Evolutionary conservation across 2,113 vertebrate species (phyloP).

Genomic region (Sceloporus tristichus): DNA sequence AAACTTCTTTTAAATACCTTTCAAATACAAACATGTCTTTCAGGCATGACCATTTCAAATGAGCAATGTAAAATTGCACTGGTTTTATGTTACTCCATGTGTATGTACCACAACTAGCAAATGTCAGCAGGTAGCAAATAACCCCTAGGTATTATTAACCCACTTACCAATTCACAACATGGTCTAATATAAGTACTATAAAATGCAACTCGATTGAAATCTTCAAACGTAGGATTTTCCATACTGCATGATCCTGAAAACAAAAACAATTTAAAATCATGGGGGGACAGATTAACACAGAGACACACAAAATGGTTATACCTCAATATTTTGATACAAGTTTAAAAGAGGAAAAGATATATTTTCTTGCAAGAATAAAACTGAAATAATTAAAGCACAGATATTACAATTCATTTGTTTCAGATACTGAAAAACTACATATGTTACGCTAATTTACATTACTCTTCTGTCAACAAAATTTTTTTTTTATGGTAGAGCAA

Average conservation of each 20-base stretch:
- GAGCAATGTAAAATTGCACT: background rate
- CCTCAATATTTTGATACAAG: background rate
- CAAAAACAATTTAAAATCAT: background rate
- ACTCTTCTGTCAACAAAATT: background rate
- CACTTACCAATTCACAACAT: conserved; percentile 66
- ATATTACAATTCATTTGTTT: background rate
- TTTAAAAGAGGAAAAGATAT: background rate
- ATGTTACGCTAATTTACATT: background rate
- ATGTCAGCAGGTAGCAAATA: accelerated
- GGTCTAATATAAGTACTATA: conserved; percentile 43
- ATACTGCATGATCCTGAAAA: conserved; percentile 65
- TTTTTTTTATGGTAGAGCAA: background rate
- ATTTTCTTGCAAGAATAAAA: background rate
- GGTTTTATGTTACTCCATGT: background rate
- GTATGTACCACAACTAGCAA: background rate
- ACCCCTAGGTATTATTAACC: background rate
- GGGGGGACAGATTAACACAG: accelerated
- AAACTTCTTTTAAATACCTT: background rate
- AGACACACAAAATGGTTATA: background rate
- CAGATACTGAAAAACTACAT: background rate
- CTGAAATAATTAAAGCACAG: background rate
- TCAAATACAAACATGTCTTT: background rate
- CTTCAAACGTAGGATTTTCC: conserved; percentile 18
- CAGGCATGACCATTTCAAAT: background rate
- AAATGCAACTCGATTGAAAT: background rate